Conservation (phyloP, 2,888 invertebrate species). For the Caenorhabditis doughertyi region DNA sequence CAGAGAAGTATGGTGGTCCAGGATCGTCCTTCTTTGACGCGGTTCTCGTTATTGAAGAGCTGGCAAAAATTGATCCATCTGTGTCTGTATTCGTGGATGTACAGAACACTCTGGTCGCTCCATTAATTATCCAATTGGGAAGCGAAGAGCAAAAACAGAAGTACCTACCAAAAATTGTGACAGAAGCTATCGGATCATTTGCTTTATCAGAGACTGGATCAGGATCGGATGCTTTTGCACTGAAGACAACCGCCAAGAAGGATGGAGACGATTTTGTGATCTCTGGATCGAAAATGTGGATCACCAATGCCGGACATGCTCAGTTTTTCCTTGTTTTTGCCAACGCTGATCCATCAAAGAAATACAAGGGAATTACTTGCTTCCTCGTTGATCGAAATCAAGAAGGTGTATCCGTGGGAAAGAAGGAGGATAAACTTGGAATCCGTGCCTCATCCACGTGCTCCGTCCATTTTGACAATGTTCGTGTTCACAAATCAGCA, state of each 20-base stretch:
- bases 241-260: constrained; percentile 92
- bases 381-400: constrained; percentile 94
- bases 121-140: constrained; percentile 90
- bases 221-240: constrained; percentile 96
- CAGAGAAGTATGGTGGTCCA: constrained; percentile 89
- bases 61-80: constrained; percentile 91
- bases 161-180: constrained; percentile 91
- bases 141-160: constrained; percentile 93
- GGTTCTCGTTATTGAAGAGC: constrained; percentile 93
- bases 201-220: constrained; percentile 93
- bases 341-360: constrained; percentile 79
- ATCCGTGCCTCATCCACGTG: constrained; percentile 91
- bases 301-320: constrained; percentile 95
- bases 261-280: constrained; percentile 92
- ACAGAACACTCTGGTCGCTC: constrained; percentile 95
- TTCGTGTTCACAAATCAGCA: constrained; percentile 86
- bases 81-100: constrained; percentile 94
- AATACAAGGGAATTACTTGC: constrained; percentile 88
- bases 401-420: constrained; percentile 90
- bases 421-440: constrained; percentile 91
- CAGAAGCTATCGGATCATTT: constrained; percentile 86
- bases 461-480: constrained; percentile 95
- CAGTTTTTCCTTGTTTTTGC: constrained; percentile 88
- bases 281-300: constrained; percentile 98
- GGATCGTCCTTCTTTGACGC: constrained; percentile 93